A percentile compares a stretch with the other conserved stretches of the same genome.
Conservation (phyloP, 2,888 invertebrate genomes). For the Anorthoa munda region DNA sequence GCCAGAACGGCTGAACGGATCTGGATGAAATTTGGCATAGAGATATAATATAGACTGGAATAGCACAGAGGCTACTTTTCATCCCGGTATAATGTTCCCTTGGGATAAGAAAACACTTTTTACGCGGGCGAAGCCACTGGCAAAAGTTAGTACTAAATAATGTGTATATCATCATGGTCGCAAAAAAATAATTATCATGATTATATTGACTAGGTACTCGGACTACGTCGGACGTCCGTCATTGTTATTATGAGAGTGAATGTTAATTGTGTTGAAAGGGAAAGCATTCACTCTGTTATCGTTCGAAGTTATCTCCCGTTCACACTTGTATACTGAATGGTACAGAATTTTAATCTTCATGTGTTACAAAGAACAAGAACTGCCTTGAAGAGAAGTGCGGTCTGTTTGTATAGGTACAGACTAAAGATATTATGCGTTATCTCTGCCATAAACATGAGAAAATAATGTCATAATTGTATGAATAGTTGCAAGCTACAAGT, state of each 20-base stretch:
- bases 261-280: conserved; percentile 46
- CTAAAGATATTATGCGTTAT: background rate
- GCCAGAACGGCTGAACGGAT: too few species aligned
- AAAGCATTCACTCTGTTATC: conserved; percentile 43
- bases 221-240: background rate
- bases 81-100: too few species aligned
- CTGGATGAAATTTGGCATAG: too few species aligned
- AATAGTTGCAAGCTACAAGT: background rate
- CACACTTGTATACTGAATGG: background rate
- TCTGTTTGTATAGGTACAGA: background rate
- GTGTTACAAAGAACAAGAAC: background rate
- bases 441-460: background rate
- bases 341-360: background rate
- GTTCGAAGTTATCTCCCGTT: conserved; percentile 20
- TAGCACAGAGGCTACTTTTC: too few species aligned
- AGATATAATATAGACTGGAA: too few species aligned
- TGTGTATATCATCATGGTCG: conserved; percentile 7
- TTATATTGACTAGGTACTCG: conserved; percentile 2
- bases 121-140: too few species aligned
- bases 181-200: background rate
- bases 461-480: background rate
- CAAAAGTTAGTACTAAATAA: background rate
- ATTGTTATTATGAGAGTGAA: conserved; percentile 41
- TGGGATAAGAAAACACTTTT: too few species aligned
- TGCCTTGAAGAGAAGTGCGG: background rate